Evolutionary conservation across 2,113 vertebrate genomes (phyloP), one percentile per base, ranked within the genome.

Genomic region (Mastomys coucha): DNA sequence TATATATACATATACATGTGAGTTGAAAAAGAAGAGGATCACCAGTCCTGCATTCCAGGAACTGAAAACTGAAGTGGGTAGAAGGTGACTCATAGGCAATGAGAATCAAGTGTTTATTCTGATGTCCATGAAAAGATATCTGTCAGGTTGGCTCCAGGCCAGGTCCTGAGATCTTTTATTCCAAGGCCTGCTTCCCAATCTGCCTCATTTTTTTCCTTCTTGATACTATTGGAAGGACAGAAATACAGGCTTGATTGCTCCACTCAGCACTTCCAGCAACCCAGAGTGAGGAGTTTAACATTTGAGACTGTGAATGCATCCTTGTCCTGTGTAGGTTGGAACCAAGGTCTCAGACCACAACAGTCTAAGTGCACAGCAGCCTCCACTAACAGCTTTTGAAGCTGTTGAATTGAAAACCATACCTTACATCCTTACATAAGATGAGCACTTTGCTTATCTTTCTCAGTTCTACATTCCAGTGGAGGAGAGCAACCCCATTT

Each of bases 251-350:
- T 60, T 65, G 65, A 53, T 33, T 51, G 24, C 12, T 11, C 22
- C 45, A 36, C 16, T n/a, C 13, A 20, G 22, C 12, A 76, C 67
- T 45, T 39, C 14, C 0, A 5, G 73, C 28, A 33, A 8, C 0
- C 36, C 31, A 24, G 22, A 8, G 0, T 14, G 58, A 28, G 4
- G 60, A 58, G 4, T 2, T 16, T 2, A 12, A 7, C 8, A 9
- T 8, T 1, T 0, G 17, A 89, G 4, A 58, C 76, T n/a, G 39
- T 4, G 19, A 58, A 65, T 9, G 56, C 8, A 1, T 14, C 53
- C 24, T 14, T 7, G 13, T 31, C 14, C 10, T 26, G 13, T 73
- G 60, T 9, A 36, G 8, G 2, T 24, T 77, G 26, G 60, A 19
- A 91, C 24, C 2, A 14, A 2, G 11, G 2, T 56, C 5, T 31